Base-by-base conservation (phyloP, 2,797 vertebrate genomes). In the Acanthis flammea region DNA sequence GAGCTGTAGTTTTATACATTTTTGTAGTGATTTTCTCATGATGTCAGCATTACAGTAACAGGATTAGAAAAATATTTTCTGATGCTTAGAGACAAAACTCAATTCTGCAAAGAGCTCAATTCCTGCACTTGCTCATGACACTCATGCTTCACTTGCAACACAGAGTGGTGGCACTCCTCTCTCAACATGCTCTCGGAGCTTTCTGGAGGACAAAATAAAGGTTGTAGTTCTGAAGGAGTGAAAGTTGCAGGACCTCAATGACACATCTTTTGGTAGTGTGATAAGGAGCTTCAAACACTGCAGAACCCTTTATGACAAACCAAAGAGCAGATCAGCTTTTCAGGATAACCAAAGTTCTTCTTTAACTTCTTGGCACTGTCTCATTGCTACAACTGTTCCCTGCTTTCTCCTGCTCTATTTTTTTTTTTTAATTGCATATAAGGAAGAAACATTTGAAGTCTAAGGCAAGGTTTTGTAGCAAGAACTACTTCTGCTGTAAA, bases 91-190 rank as follows among this genome's bases (percentile, higher is more conserved):
- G 25, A 45, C 17, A 41, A 81, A 65, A 65, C 14, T 53, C 63
- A 80, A 10, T 2, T 72, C 54, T 58, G 12, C 58, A 51, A 27
- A 27, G 47, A 48, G 25, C 27, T 88, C 54, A 79, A 14, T 2
- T 71, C 25, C 47, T 60, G 14, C 63, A 57, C 41, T 67, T 74
- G 23, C 39, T 79, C 18, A 19, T 11, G 23, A 70, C 33, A 35
- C 8, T 45, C 0, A 0, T 9, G 30, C 23, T 70, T 7, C 1
- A 65, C 71, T 18, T 63, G 30, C 35, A 70, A 55, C 17, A 53
- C 2, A 33, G 25, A 53, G 18, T 7, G 7, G 41, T 30, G 33
- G 42, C 33, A 37, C 24, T 75, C 33, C 30, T 75, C 28, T 71
- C 31, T 37, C 25, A 31, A 50, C 9, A 9, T 8, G 19, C 12